Evolutionary conservation across 2,888 invertebrate genomes (phyloP), one percentile per base, ranked within the genome.

Genomic region (Amphipyra tragopoginis): DNA sequence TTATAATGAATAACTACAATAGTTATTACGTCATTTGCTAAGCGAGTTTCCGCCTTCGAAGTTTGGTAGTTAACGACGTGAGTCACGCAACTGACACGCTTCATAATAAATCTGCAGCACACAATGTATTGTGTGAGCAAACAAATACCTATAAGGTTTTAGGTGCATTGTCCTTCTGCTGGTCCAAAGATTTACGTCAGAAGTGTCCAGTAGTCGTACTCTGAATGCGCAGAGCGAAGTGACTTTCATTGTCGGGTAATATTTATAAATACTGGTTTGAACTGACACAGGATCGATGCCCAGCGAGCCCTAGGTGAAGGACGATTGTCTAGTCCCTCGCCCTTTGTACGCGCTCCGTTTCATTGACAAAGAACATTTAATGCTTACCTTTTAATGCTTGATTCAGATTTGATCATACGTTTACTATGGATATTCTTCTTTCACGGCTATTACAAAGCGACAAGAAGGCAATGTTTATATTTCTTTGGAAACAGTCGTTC

Each of bases 11-110:
- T 89, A 90, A 90, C 86, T 88, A 94, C 93, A 93, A 94, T 92
- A 89, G 90, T 89, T 87, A 93, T 94, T 93, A 93, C 94, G 94
- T 94, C 94, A 94, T 89, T 76, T 89, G 83, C 87, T 86, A 86
- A 88, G 89, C 90, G 80, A 88, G 91, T 93, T 94, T 94, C 94
- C 94, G 94, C 93, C 91, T 93, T 91, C 84, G 86, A 90, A 89
- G 86, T 93, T 94, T 87, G 88, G 86, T 89, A 88, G 89, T 87
- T 91, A 93, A 92, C 89, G 83, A 91, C 84, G 80, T 94, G 93
- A 94, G 92, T 94, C 94, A 94, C 91, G 92, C 91, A 86, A 91
- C 86, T 86, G 85, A 87, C 88, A 89, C 82, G 86, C 87, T 88
- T 86, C 83, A 83, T 85, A 86, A 88, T 89, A 89, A 86, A 87